These are phyloP conservation scores for Cerastis leucographa DNA, from an alignment of 2,888 invertebrate genomes.

Conservation along the genomic window DNA sequence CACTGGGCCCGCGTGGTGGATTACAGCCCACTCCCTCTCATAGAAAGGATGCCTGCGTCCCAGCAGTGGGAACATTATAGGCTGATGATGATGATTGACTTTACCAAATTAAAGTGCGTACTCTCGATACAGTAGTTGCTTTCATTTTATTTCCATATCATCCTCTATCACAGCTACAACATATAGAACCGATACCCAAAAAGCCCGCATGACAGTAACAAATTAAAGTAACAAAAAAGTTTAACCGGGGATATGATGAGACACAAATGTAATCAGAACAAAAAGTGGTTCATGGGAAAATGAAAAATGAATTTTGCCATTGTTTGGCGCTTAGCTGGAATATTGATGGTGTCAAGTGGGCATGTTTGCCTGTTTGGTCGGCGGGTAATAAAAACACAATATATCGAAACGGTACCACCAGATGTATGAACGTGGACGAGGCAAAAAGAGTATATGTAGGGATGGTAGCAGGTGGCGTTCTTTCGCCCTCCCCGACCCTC, in stretches of 20 bases:
- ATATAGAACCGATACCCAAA: slow-evolving; percentile 2
- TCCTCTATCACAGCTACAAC: not conserved
- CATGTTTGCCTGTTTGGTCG: slow-evolving; percentile 31
- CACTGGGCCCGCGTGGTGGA: too few relatives aligned
- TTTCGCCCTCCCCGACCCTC: too few relatives aligned
- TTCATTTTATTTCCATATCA: not conserved
- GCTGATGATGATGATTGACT: too few relatives aligned
- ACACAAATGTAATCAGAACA: slow-evolving; percentile 56
- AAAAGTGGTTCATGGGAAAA: slow-evolving; percentile 46
- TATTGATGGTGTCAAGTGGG: slow-evolving; percentile 58
- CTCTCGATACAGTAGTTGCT: slow-evolving; percentile 8
- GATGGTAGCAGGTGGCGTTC: too few relatives aligned
- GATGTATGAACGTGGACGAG: too few relatives aligned
- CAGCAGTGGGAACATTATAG: too few relatives aligned
- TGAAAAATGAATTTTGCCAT: slow-evolving; percentile 54
- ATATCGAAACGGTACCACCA: too few relatives aligned
- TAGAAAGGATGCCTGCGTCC: too few relatives aligned
- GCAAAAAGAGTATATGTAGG: too few relatives aligned
- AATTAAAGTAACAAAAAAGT: slow-evolving; percentile 49
- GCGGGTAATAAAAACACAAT: slow-evolving; percentile 29
- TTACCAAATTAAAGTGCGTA: not conserved
- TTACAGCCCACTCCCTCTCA: too few relatives aligned
- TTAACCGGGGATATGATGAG: slow-evolving; percentile 33
- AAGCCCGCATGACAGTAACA: slow-evolving; percentile 25
- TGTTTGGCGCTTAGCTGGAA: slow-evolving; percentile 53